A percentile compares a stretch with the other conserved stretches of the same genome.
These are phyloP conservation scores for Cantharis rufa DNA, from an alignment of 2,888 invertebrate species.

Conservation along the genomic window DNA sequence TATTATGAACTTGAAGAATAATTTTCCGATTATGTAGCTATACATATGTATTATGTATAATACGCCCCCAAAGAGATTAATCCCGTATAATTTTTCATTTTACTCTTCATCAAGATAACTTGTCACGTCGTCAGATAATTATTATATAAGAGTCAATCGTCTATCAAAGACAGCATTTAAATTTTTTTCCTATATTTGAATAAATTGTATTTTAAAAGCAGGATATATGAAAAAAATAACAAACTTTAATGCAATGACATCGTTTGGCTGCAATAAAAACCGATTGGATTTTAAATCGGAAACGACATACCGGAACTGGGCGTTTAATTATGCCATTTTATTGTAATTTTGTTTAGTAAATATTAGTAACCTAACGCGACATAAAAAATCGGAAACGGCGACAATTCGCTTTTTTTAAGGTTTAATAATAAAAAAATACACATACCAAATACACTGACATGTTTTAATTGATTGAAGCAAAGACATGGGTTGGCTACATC, in stretches of 20 bases:
- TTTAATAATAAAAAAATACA: background rate
- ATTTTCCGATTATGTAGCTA: too few species aligned
- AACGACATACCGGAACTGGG: background rate
- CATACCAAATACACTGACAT: background rate
- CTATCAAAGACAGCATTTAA: too few species aligned
- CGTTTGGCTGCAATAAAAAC: background rate
- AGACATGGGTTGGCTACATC: background rate
- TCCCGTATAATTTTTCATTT: too few species aligned
- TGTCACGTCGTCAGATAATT: too few species aligned
- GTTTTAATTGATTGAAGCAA: background rate
- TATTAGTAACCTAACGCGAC: background rate
- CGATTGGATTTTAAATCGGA: background rate
- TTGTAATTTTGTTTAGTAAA: background rate
- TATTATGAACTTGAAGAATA: too few species aligned
- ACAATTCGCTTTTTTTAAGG: background rate
- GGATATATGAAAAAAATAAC: too few species aligned
- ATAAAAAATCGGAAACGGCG: background rate
- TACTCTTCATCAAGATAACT: too few species aligned
- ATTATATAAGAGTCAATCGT: too few species aligned
- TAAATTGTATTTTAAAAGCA: too few species aligned
- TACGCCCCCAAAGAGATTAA: too few species aligned
- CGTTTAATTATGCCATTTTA: background rate
- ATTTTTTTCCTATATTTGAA: too few species aligned
- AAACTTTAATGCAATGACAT: background rate
- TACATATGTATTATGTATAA: too few species aligned